A percentile compares a stretch with the other conserved stretches of the same genome.
phyloP scores from a whole-genome alignment of 1,140 invertebrate species.

The Ceratina australensis region DNA sequence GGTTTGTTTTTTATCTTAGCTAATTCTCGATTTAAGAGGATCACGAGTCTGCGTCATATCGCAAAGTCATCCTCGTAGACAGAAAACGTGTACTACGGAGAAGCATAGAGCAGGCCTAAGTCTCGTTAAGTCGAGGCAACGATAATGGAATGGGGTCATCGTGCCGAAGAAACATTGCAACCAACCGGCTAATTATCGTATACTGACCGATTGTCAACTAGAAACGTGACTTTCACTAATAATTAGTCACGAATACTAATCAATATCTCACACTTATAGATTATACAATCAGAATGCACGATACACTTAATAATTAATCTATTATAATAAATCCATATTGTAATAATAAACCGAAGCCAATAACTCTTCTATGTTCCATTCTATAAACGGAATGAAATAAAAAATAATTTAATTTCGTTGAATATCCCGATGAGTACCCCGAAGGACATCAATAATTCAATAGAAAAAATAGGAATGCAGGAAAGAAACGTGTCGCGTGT shows the following conservation, averaged over 20 bases:
- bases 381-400: too few species aligned
- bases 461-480: not conserved
- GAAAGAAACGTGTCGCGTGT: too few species aligned
- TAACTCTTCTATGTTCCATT: too few species aligned
- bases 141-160: slow-evolving; percentile 44
- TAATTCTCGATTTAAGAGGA: slow-evolving; percentile 22
- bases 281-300: too few species aligned
- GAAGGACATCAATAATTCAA: not conserved
- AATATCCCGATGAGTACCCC: not conserved
- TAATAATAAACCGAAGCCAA: too few species aligned
- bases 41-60: slow-evolving; percentile 15
- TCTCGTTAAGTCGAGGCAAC: slow-evolving; percentile 60
- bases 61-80: slow-evolving; percentile 6
- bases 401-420: too few species aligned
- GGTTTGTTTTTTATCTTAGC: not conserved
- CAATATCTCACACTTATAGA: not conserved
- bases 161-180: slow-evolving; percentile 30
- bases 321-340: too few species aligned
- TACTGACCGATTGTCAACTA: not conserved
- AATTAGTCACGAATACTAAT: slow-evolving; percentile 30
- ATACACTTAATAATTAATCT: too few species aligned
- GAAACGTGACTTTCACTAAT: slow-evolving; percentile 33
- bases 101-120: slow-evolving; percentile 36
- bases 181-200: slow-evolving; percentile 18
- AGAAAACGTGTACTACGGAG: too few species aligned